phyloP scores from a whole-genome alignment of 2,113 vertebrate species.

The Corythornis cristatus region DNA sequence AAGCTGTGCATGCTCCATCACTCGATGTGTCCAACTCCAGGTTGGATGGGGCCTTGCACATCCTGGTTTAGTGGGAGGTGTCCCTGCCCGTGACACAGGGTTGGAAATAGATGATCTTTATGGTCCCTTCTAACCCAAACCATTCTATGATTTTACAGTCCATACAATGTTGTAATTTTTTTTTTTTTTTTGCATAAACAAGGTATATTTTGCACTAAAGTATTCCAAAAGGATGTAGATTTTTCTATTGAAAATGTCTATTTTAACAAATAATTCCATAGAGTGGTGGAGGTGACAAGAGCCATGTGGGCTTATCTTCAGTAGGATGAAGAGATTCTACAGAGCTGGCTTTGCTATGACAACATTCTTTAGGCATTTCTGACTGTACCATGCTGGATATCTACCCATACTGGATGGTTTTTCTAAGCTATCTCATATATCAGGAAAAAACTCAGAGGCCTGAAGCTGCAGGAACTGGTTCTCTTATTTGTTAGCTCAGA shows the following conservation, averaged over 20 bases:
- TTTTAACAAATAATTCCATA: background rate
- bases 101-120: no score
- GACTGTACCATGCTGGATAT: background rate
- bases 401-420: background rate
- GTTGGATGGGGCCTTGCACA: no score
- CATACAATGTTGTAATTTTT: background rate
- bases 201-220: background rate
- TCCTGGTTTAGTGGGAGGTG: no score
- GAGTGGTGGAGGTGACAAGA: background rate
- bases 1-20: no score
- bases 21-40: no score
- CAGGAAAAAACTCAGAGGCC: background rate
- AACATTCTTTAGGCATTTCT: background rate
- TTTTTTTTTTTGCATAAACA: background rate
- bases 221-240: background rate
- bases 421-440: background rate
- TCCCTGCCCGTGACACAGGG: no score
- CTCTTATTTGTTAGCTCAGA: background rate
- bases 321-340: background rate
- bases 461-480: background rate
- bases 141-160: background rate
- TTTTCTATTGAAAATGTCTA: background rate
- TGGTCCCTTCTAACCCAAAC: no score
- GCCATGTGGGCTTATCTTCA: background rate
- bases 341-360: background rate